These are phyloP conservation scores for Platyrinchus mystaceus DNA, from an alignment of 2,797 vertebrate species.

Conservation along the genomic window DNA sequence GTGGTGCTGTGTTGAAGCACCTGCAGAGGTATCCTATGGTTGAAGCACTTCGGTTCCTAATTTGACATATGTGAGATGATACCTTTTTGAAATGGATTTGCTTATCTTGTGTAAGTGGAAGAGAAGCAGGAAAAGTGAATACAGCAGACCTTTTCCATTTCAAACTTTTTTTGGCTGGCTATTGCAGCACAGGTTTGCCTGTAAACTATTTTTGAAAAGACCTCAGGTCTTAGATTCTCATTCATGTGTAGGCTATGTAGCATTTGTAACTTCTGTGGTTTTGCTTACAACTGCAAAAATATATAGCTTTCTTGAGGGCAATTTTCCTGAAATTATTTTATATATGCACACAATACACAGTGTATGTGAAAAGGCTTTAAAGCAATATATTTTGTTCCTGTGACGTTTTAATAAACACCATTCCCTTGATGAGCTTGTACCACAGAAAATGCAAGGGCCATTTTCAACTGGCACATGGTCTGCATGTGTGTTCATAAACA, in stretches of 20 bases:
- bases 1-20: background rate
- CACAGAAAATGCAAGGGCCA: background rate
- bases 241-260: background rate
- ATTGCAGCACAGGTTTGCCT: background rate
- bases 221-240: background rate
- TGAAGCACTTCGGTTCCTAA: background rate
- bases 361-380: background rate
- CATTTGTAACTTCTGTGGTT: background rate
- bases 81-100: background rate
- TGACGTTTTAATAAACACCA: accelerated
- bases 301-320: background rate
- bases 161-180: background rate
- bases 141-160: background rate
- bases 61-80: background rate
- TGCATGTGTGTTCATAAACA: background rate
- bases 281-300: background rate
- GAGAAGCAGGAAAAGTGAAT: background rate
- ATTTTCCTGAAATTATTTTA: background rate
- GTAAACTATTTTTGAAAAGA: background rate
- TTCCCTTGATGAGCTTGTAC: background rate
- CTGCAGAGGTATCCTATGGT: background rate
- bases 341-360: accelerated
- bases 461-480: background rate
- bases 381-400: background rate
- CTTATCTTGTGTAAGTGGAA: background rate